Percentiles rank a stretch among this genome's conserved stretches.
These are phyloP conservation scores for Octopus sinensis DNA, from an alignment of 1,140 invertebrate genomes.

Conservation along the genomic window DNA sequence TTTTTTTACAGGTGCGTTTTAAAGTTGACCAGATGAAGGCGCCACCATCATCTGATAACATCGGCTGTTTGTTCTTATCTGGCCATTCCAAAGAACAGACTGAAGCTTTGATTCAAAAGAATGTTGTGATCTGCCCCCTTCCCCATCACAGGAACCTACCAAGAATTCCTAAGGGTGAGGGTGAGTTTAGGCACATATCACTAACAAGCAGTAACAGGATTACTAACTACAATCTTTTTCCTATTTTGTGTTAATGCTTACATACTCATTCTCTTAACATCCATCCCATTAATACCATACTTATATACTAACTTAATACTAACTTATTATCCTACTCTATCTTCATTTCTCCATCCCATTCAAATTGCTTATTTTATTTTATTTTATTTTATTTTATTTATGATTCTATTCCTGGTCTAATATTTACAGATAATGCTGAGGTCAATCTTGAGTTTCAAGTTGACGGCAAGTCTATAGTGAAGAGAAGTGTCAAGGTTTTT, in stretches of 20 bases:
- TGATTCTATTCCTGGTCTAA: too few relatives aligned
- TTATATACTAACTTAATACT: too few relatives aligned
- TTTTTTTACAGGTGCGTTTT: slow-evolving; percentile 36
- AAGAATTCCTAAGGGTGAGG: slow-evolving; percentile 41
- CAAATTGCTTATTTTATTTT: too few relatives aligned
- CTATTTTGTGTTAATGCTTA: neutral
- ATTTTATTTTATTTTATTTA: too few relatives aligned
- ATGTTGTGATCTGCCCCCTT: slow-evolving; percentile 37
- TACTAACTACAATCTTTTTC: neutral
- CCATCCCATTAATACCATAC: too few relatives aligned
- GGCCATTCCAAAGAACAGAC: slow-evolving; percentile 33
- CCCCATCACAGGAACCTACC: slow-evolving; percentile 32
- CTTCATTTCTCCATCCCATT: too few relatives aligned
- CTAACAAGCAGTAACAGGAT: neutral
- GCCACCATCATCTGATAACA: slow-evolving; percentile 11
- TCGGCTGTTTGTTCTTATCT: slow-evolving; percentile 40
- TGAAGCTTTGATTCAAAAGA: slow-evolving; percentile 33
- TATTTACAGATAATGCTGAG: slow-evolving; percentile 40
- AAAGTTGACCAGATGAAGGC: slow-evolving; percentile 37
- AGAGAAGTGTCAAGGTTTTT: slow-evolving; percentile 43
- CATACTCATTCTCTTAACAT: too few relatives aligned
- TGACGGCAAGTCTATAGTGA: slow-evolving; percentile 42
- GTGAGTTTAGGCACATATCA: slow-evolving; percentile 34
- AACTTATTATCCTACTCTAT: too few relatives aligned
- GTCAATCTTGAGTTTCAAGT: slow-evolving; percentile 45